A percentile compares a stretch with the other conserved stretches of the same genome.
These are phyloP conservation scores for Diplosoma virens DNA, from an alignment of 23 tunicate species.

Conservation along the genomic window DNA sequence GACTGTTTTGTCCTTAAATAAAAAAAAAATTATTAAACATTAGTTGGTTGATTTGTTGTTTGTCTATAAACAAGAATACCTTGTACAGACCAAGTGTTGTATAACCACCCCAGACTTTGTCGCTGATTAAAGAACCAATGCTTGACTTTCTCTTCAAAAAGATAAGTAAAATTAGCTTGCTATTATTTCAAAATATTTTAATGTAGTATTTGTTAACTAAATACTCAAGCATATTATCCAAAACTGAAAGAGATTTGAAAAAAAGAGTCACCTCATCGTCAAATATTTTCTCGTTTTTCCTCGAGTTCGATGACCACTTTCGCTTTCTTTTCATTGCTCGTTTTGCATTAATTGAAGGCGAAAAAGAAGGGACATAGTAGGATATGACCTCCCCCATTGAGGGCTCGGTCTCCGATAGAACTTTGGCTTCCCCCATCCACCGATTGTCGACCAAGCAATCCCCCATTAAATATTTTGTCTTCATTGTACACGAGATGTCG, in stretches of 20 bases:
- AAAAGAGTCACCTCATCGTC: constrained; percentile 91
- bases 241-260: too few relatives aligned
- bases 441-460: too few relatives aligned
- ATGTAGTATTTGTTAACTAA: too few relatives aligned
- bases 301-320: constrained; percentile 72
- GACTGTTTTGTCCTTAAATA: constrained; percentile 65
- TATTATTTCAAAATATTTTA: too few relatives aligned
- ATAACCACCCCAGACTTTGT: constrained; percentile 60
- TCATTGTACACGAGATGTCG: constrained; percentile 67
- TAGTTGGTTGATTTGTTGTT: too few relatives aligned
- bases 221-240: too few relatives aligned
- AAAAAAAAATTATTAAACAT: neutral
- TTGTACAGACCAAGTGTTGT: constrained; percentile 71
- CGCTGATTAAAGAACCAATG: constrained; percentile 83
- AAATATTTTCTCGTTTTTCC: constrained; percentile 64
- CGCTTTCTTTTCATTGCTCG: constrained; percentile 63
- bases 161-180: too few relatives aligned
- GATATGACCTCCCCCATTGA: constrained; percentile 26
- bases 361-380: constrained; percentile 65
- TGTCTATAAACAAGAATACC: too few relatives aligned
- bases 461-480: too few relatives aligned
- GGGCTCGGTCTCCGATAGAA: constrained; percentile 39
- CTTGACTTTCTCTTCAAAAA: constrained; percentile 70
- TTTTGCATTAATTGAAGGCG: constrained; percentile 70
- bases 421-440: constrained; percentile 13